Evolutionary conservation across 2,888 invertebrate species (phyloP).

Genomic region (Schizaphis graminum): DNA sequence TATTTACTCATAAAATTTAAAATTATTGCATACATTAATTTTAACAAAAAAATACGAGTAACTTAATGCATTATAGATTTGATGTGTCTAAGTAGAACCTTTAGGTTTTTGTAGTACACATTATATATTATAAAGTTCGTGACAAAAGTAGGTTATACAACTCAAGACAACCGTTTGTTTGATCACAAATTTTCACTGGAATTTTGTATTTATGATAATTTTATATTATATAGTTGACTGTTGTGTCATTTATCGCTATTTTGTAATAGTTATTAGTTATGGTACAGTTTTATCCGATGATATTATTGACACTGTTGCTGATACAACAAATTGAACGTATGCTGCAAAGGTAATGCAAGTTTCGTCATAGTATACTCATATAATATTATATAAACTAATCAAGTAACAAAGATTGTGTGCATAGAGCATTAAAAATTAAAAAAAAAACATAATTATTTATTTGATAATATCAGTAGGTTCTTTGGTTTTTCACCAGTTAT

Average conservation of each 20-base stretch:
- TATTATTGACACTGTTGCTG: background rate
- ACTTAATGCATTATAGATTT: too few relatives aligned
- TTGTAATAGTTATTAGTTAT: background rate
- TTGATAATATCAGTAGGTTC: too few relatives aligned
- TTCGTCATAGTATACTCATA: background rate
- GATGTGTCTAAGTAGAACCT: background rate
- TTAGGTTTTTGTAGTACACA: background rate
- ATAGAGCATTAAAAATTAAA: background rate
- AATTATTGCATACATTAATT: background rate
- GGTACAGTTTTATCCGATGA: background rate
- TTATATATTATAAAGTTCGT: background rate
- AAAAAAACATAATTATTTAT: background rate
- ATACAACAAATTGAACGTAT: background rate
- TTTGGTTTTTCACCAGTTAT: background rate
- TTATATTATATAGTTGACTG: too few relatives aligned
- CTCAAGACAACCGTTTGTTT: background rate
- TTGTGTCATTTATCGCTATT: background rate
- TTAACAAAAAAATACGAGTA: background rate
- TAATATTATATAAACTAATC: too few relatives aligned
- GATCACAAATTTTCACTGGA: background rate
- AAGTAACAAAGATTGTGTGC: background rate
- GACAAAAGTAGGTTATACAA: background rate
- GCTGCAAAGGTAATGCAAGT: background rate
- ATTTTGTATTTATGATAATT: background rate
- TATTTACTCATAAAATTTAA: background rate